Conservation (phyloP, 2,888 invertebrate species). For the Oscheius sp. region DNA sequence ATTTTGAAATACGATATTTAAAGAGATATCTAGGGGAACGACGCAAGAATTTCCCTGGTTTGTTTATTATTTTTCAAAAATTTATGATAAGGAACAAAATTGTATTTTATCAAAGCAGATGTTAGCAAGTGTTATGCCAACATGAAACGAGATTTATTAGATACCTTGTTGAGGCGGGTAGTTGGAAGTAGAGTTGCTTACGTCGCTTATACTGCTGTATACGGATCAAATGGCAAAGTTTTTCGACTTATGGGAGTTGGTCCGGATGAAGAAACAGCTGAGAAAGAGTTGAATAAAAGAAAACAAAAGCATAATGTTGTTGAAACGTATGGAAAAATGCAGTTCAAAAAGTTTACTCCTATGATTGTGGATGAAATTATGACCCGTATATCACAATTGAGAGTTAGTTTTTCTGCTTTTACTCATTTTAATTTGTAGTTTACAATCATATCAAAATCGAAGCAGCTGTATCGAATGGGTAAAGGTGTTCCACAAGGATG, state of each 20-base stretch:
- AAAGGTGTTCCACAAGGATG: constrained; percentile 32
- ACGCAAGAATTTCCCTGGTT: neutral
- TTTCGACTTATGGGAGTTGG: constrained; percentile 2
- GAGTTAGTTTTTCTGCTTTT: neutral
- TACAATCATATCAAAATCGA: neutral
- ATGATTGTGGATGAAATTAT: neutral
- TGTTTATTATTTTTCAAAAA: neutral
- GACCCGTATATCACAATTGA: neutral
- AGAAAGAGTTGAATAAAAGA: neutral
- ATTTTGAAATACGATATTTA: neutral
- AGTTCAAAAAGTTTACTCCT: neutral
- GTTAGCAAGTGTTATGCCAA: constrained; percentile 30
- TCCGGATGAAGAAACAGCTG: neutral
- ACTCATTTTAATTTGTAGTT: constrained; percentile 5
- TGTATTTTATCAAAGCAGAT: constrained; percentile 28
- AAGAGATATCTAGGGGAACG: neutral
- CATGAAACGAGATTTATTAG: constrained; percentile 4
- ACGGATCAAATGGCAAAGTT: neutral
- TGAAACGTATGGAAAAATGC: neutral
- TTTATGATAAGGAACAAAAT: constrained; percentile 17
- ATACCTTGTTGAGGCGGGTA: neutral
- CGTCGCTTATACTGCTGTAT: neutral
- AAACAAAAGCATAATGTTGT: neutral
- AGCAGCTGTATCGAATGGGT: constrained; percentile 19
- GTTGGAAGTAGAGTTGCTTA: neutral